Evolutionary conservation across 2,888 invertebrate species (phyloP), one percentile per base, ranked within the genome.

Genomic region (Arrhopalites spinosus): DNA sequence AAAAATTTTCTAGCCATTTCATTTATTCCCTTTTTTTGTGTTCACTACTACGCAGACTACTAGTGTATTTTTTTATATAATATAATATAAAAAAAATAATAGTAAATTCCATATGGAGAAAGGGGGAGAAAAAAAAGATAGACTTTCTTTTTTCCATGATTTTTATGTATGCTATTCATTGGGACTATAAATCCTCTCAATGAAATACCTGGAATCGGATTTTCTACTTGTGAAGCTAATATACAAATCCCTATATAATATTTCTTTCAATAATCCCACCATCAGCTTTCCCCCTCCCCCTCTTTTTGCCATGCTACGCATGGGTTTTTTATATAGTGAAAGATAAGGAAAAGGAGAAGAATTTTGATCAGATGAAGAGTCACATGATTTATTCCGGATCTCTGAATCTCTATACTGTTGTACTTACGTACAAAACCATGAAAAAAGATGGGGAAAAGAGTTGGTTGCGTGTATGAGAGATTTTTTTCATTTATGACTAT

Each of bases 311-410:
- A 23, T n/a, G 20, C 13, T 23, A 27, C 3, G 20, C 25, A 59
- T n/a, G 2, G n/a, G 5, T 53, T 8, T 8, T 29, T 1, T 36
- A 11, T 66, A 17, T 43, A 66, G 66, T 15, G 43, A 11, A 5
- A 66, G 66, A 23, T 17, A 43, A 25, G 43, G 47, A 23, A 15
- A 15, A 15, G 25, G 20, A 23, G 70, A 30, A 2, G 50, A 70
- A 30, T 29, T 20, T 71, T 75, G 71, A 75, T 75, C 75, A 75
- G 75, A 75, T 75, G 71, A 71, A 43, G 56, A 36, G 36, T 36
- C 11, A 56, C 63, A 63, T 75, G 75, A 75, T 75, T 75, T 75
- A 75, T 75, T 64, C 70, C 59, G 15, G 29, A 50, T 43, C 29
- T 56, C 50, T 69, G 47, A n/a, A n/a, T 64, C 64, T 43, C 64